Base-by-base conservation (phyloP, 2,113 vertebrate genomes). In the Pluvianellus socialis region DNA sequence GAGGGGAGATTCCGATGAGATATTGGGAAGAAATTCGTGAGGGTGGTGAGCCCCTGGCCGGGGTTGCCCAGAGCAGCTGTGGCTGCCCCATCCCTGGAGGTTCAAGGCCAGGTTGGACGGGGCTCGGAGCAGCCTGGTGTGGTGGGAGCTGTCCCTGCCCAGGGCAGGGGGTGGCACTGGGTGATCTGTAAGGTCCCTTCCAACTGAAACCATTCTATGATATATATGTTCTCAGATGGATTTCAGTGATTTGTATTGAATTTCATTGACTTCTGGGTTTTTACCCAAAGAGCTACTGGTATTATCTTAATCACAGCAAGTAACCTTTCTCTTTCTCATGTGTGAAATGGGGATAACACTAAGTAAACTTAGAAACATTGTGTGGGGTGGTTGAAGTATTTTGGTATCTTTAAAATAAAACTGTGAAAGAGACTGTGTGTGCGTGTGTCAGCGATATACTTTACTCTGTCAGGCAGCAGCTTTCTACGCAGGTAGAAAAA, bases 311-410 rank as follows among this genome's bases (percentile, higher is more conserved):
- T 84, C 62, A 30, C 47, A 68, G 74, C 61, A 70, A 79, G 56
- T 53, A 63, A 68, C 42, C 62, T 86, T 88, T 59, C 26, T 58
- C 4, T 55, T 62, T 35, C 10, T 65, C 22, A 6, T 67, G 11
- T 63, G 79, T 45, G 77, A 90, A 90, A 84, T 10, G 35, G 32
- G 30, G 86, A 91, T 94, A 88, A 55, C 88, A 40, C 40, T 10
- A 53, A 56, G 55, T 80, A 94, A 95, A 92, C 59, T 96, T 95
- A 96, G 91, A 83, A 96, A 71, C 53, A 14, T 20, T 75, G 72
- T 2, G 59, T 96, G 91, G 94, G 76, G 28, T 68, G 75, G 24
- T 26, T 49, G 73, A 75, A 86, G 47, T 86, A 86, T 93, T 96
- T 94, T 91, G 49, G 59, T 62, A 49, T 58, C 86, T 89, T 63